Percentiles rank a stretch among this genome's conserved stretches.
phyloP scores from a whole-genome alignment of 2,113 vertebrate genomes.

The Platanista minor region DNA sequence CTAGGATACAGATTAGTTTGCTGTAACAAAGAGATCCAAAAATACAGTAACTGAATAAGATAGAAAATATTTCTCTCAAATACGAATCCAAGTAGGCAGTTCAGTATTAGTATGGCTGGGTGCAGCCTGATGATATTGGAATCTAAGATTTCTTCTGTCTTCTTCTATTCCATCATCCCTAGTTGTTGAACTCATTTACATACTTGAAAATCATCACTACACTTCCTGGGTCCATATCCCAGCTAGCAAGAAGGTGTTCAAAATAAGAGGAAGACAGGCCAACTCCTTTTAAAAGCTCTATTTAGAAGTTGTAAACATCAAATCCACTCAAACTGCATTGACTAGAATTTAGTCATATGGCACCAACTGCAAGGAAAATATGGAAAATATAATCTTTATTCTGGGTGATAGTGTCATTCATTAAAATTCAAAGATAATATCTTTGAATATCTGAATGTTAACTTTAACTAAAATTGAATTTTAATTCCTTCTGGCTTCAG shows the following conservation, averaged over 20 bases:
- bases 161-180: not conserved
- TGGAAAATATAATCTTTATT: not conserved
- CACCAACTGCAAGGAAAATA: not conserved
- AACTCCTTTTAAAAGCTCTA: not conserved
- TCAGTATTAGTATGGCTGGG: not conserved
- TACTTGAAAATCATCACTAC: not conserved
- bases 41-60: not conserved
- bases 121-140: not conserved
- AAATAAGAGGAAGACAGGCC: not conserved
- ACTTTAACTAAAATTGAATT: not conserved
- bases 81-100: not conserved
- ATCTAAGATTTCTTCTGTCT: not conserved
- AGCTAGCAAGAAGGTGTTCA: not conserved
- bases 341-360: not conserved
- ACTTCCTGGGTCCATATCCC: not conserved
- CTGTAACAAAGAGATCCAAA: not conserved
- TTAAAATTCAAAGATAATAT: not conserved
- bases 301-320: not conserved
- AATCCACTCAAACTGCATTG: not conserved
- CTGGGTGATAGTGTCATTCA: not conserved
- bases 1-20: not conserved
- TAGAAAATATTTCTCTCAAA: not conserved
- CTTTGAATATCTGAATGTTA: not conserved
- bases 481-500: not conserved
- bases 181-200: not conserved